Evolutionary conservation across 37 sponge, comb jelly and placozoan genomes (phyloP), one percentile per base, ranked within the genome.

Genomic region (Spongia lamella): DNA sequence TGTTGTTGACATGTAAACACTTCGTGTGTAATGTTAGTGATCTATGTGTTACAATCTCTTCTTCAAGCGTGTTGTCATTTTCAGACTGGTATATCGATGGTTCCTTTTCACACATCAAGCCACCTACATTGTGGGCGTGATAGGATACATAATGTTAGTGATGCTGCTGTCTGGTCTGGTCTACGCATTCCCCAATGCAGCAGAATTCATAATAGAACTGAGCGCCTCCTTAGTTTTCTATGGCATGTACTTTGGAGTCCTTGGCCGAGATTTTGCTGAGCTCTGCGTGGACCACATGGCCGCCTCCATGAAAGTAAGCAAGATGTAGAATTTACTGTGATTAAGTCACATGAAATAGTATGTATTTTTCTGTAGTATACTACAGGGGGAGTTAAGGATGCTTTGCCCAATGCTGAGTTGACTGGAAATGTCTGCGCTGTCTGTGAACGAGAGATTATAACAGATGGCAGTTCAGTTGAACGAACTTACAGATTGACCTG

Each of bases 281-380:
- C 67, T 94, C 70, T 98, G 99, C 84, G 90, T 95, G 0, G 96
- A 98, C 68, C 78, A 78, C 68, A 92, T 98, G 91, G 93, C 99
- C 26, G 88, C 90, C 31, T 74, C 80, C 1, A 89, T 97, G 75
- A 94, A 70, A 31, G 93, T 92, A 36, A 75, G 90, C 43, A 22
- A 7, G 2, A 5, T 3, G 20, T 2, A 35, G 19, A 24, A 53
- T 51, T 2, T 71, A 21, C 5, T 71, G 59, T 24, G 21, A 26
- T 56, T n/a, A 7, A 36, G 20, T 55, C 9, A 33, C 19, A 53
- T 21, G 14, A 53, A 53, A 17, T 49, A 22, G 60, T 20, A 19
- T 63, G 3, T 63, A 33, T 63, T 25, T 63, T 5, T 63, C 13
- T 32, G 29, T 63, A 31, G 59, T 57, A 26, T 57, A 26, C 29